Base-by-base conservation (phyloP, 2,888 invertebrate species). In the Platerodrilus igneus region DNA sequence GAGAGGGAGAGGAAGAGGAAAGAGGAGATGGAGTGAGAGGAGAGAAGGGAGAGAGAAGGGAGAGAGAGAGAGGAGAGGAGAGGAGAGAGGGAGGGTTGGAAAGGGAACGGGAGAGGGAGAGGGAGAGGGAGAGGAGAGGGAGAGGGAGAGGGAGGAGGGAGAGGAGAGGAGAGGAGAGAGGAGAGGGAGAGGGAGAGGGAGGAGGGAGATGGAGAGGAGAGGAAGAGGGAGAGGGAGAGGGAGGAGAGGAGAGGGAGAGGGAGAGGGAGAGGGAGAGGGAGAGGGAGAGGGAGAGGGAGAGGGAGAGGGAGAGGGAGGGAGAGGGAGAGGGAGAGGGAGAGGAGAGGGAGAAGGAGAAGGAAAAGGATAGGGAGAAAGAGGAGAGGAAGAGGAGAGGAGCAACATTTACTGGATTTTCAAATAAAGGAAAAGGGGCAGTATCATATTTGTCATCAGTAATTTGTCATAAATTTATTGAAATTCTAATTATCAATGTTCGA, bases 31-130 rank as follows among this genome's bases (percentile, higher is more conserved):
- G 25, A 9, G 10, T 25, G 10, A 8, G 10, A 9, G 10, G 5
- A 5, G 9, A 9, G 10, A 9, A 25, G 25, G 9, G 25, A 9
- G 25, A 25, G 25, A 25, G 25, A 25, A 35, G 22, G 34, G 35
- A 19, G 35, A 25, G n/a, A n/a, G n/a, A n/a, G n/a, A n/a, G n/a
- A n/a, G n/a, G n/a, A n/a, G n/a, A n/a, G n/a, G 4, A 10, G 18
- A n/a, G 22, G 30, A 14, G 21, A 13, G 32, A 21, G 25, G 3
- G 4, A 14, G 15, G n/a, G 25, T 11, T 38, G 26, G 14, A 30
- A 21, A 6, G 26, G 23, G 18, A 20, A 13, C 11, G 20, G n/a
- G 27, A 39, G 28, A 36, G 14, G 16, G 39, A 29, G 13, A 17
- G 21, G 22, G 18, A 23, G 10, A 18, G 39, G 25, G 27, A 15